These are phyloP conservation scores for Progne subis DNA, from an alignment of 2,113 vertebrate genomes.

Conservation along the genomic window DNA sequence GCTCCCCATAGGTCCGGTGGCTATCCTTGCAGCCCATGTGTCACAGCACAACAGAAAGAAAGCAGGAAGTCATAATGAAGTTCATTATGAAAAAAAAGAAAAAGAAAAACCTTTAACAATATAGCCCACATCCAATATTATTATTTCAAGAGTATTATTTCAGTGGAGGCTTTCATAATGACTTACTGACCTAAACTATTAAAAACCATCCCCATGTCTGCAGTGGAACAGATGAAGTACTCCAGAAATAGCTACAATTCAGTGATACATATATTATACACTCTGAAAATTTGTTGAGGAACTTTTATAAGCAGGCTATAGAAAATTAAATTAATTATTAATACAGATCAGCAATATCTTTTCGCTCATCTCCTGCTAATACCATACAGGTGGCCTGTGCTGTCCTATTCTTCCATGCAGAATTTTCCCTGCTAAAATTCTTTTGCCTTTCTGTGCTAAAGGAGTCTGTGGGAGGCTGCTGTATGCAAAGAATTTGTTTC, in stretches of 20 bases:
- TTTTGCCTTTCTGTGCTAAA: slow-evolving; percentile 20
- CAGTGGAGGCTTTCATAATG: slow-evolving; percentile 14
- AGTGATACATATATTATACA: not conserved
- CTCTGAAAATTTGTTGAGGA: slow-evolving; percentile 32
- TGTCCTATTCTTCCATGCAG: slow-evolving; percentile 21
- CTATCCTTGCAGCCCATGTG: not conserved
- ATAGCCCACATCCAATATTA: not conserved
- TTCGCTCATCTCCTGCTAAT: not conserved
- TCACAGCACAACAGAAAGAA: not conserved
- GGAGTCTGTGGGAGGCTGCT: slow-evolving; percentile 47
- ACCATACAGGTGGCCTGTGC: not conserved
- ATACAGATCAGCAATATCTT: slow-evolving; percentile 35
- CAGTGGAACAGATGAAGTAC: not conserved
- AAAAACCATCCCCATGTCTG: not conserved
- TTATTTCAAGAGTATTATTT: slow-evolving; percentile 18
- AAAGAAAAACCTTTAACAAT: not conserved
- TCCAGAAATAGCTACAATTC: slow-evolving; percentile 42
- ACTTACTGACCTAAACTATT: slow-evolving; percentile 42
- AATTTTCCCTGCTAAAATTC: slow-evolving; percentile 15
- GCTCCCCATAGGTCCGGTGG: not conserved
- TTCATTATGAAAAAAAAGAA: not conserved
- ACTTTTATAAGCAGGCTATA: slow-evolving; percentile 11
- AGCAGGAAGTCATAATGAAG: not conserved
- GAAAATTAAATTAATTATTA: slow-evolving; percentile 63
- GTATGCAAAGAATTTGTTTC: slow-evolving; percentile 63